Conservation (phyloP, 2,888 invertebrate species). For the Spodoptera littoralis region DNA sequence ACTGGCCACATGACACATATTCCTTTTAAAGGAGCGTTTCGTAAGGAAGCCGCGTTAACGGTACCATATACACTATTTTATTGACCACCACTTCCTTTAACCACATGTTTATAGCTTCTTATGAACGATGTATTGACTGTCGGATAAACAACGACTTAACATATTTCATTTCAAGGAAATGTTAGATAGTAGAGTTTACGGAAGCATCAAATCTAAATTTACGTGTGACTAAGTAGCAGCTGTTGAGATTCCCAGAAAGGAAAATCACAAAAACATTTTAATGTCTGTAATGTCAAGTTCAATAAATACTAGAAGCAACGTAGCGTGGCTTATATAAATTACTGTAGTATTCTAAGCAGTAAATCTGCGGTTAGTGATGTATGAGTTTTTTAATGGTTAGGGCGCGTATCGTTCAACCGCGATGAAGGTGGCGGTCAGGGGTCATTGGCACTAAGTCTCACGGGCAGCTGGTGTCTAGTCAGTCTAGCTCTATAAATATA, state of each 20-base stretch:
- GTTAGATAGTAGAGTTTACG: too few species aligned
- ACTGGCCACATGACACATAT: slow-evolving; percentile 46
- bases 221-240: too few species aligned
- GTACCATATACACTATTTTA: slow-evolving; percentile 34
- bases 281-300: too few species aligned
- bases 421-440: slow-evolving; percentile 29
- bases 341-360: slow-evolving; percentile 9
- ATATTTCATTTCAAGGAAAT: slow-evolving; percentile 8
- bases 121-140: slow-evolving; percentile 20
- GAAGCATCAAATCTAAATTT: too few species aligned
- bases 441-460: slow-evolving; percentile 47
- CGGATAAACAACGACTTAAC: slow-evolving; percentile 1
- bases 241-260: too few species aligned
- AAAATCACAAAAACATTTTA: too few species aligned
- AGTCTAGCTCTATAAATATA: slow-evolving; percentile 47
- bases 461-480: slow-evolving; percentile 39
- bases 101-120: slow-evolving; percentile 15
- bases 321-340: not conserved
- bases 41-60: slow-evolving; percentile 48
- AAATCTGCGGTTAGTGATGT: slow-evolving; percentile 20
- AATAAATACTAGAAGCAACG: too few species aligned
- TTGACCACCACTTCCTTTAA: slow-evolving; percentile 36
- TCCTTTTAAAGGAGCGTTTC: slow-evolving; percentile 52
- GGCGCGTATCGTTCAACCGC: slow-evolving; percentile 9
- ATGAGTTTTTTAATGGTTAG: slow-evolving; percentile 11